Conservation (phyloP, 2,888 invertebrate species). For the Tenthredo notha region DNA sequence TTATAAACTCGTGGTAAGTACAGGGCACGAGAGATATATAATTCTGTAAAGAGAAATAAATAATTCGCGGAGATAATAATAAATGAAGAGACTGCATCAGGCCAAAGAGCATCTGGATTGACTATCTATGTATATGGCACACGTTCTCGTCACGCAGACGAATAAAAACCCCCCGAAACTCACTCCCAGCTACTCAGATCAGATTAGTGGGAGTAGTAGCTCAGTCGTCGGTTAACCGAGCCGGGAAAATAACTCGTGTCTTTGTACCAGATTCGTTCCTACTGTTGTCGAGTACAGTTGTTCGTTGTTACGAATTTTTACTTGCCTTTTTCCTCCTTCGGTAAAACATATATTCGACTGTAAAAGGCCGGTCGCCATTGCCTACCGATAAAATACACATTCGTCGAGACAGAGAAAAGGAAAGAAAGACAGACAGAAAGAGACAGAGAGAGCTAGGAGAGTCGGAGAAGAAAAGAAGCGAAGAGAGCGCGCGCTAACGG, state of each 20-base stretch:
- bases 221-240: background rate
- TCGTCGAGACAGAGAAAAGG: background rate
- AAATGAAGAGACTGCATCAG: background rate
- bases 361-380: background rate
- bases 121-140: background rate
- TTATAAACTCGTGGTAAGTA: too few species aligned
- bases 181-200: background rate
- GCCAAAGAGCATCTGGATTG: background rate
- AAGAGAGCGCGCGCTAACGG: conserved; percentile 23
- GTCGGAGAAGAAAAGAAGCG: background rate
- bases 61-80: background rate
- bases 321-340: background rate
- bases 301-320: background rate
- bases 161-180: conserved; percentile 8
- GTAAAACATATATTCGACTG: background rate
- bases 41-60: background rate
- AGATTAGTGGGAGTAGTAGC: background rate
- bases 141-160: background rate
- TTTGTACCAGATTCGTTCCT: background rate
- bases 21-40: background rate
- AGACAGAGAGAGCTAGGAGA: background rate
- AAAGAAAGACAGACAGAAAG: background rate
- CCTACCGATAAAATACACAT: background rate
- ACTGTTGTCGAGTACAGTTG: background rate
- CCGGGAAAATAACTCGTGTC: background rate